phyloP scores from a whole-genome alignment of 2,113 vertebrate species.

The Etheostoma spectabile region DNA sequence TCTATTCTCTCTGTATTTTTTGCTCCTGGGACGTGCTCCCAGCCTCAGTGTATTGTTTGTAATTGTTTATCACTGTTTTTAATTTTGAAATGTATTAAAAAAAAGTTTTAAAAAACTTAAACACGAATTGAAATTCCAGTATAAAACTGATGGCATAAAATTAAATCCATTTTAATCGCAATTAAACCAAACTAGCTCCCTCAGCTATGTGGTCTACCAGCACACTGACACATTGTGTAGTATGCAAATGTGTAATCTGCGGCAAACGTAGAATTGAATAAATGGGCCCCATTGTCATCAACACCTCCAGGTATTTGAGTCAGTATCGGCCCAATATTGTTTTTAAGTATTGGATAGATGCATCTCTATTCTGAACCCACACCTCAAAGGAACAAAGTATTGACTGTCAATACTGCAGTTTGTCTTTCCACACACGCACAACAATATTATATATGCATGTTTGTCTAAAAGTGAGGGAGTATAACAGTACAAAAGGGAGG shows the following conservation, averaged over 20 bases:
- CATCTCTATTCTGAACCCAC: neutral
- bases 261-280: neutral
- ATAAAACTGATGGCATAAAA: no score
- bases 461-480: neutral
- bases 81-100: no score
- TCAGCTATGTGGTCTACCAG: neutral
- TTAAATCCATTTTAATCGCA: no score
- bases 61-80: no score
- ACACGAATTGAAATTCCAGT: no score
- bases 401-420: neutral
- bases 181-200: neutral
- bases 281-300: neutral
- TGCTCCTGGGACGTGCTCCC: no score
- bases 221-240: neutral
- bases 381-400: slow-evolving; percentile 1
- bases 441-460: slow-evolving; percentile 14
- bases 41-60: no score
- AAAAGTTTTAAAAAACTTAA: no score
- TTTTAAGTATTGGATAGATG: neutral
- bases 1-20: no score
- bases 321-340: neutral
- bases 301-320: neutral
- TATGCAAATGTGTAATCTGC: neutral
- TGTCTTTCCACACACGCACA: neutral
- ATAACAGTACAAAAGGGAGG: slow-evolving; percentile 11